Base-by-base conservation (phyloP, 2,888 invertebrate species). In the Endotricha flammealis region DNA sequence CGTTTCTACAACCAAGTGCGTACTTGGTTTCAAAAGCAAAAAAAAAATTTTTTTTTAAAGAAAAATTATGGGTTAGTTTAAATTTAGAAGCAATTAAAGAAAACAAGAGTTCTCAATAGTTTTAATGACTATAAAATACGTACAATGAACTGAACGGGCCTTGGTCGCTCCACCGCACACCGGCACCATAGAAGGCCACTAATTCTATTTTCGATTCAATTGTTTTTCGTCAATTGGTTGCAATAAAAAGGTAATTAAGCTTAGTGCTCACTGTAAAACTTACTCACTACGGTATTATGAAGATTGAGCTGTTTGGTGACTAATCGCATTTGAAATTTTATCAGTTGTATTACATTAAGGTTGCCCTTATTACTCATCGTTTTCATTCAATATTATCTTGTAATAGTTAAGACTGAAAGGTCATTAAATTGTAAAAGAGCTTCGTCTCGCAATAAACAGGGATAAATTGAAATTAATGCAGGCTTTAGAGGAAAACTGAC, bases 151-250 rank as follows among this genome's bases (percentile, higher is more conserved):
- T 32, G 30, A 37, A 36, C 34, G 57, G 38, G 48, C 62, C 65
- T 72, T 66, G 64, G 62, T 47, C 57, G 52, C 52, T 58, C 50
- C 56, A 57, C 44, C 50, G 64, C 50, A 53, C 57, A 64, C 53
- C 53, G 50, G 44, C 51, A 44, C 36, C 44, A 41, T 38, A 32
- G 58, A 58, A 64, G 70, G 67, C 48, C 64, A 55, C 50, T 53
- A 46, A 64, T 64, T 71, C 60, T 62, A 64, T 59, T 66, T 36
- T 39, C 53, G 48, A 56, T 50, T 48, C 61, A 60, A 65, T 64
- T 67, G 65, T 64, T 65, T 57, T 41, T 38, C 42, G 47, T 59
- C 49, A 53, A 54, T 54, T 46, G 46, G 48, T 17, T 33, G 24
- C 25, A 25, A 11, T 24, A 14, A 12, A 12, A 33, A 16, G 25